Evolutionary conservation across 2,113 vertebrate genomes (phyloP), one percentile per base, ranked within the genome.

Genomic region (Balaenoptera acutorostrata): DNA sequence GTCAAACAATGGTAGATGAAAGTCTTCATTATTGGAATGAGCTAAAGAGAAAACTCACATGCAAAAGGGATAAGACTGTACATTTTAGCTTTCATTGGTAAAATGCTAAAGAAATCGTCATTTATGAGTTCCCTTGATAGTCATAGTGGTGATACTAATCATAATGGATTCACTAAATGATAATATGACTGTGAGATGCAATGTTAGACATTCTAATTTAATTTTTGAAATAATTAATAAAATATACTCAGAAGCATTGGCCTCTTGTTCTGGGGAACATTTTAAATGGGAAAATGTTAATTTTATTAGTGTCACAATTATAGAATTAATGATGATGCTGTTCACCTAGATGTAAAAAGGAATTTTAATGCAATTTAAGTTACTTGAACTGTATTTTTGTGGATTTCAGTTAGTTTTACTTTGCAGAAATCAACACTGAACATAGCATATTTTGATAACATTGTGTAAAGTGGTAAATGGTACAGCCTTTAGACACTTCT

Each of bases 341-440:
- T 93, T 95, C 44, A 95, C 33, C 23, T 90, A 95, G 23, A 87
- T 89, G 23, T 75, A 95, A 75, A 15, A 66, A 92, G 41, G 69
- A 88, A 96, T 87, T 94, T 64, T 94, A 96, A 93, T 96, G 41
- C 29, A 83, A 83, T 93, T 97, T 97, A 85, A 91, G 80, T 66
- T 71, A 74, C 27, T 46, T 93, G 39, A 36, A 44, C 41, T 93
- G 39, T 39, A 52, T 75, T 90, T 93, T 93, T 92, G 5, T 82
- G 87, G n/a, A 74, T 96, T 94, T 94, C 25, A 41, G 10, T 85
- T 88, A 71, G 27, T 71, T 96, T 92, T 90, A 31, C 11, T 87
- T 92, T 93, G 29, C 71, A 90, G 44, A 87, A 93, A 94, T 84
- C 11, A 90, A 78, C 92, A 72, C 36, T 14, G 77, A 61, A 69